A percentile compares a stretch with the other conserved stretches of the same genome.
phyloP scores from a whole-genome alignment of 2,888 invertebrate species.

The Cheilosia impressa region DNA sequence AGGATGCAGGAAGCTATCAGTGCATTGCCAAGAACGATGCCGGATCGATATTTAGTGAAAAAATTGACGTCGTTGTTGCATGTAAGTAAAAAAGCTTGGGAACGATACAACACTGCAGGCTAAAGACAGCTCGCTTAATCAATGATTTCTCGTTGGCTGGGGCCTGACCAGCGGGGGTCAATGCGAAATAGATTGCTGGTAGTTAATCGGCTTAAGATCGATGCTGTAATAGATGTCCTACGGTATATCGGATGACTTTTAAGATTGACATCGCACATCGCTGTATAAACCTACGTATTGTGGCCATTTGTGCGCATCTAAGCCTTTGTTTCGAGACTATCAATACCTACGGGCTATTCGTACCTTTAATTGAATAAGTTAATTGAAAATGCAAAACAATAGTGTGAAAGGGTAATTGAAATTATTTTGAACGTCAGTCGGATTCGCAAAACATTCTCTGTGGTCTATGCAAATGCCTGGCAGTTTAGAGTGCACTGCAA shows the following conservation, averaged over 20 bases:
- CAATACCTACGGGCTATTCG: neutral
- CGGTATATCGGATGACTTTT: too few species aligned
- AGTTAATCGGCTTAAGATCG: neutral
- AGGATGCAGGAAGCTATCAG: constrained; percentile 95
- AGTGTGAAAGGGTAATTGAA: constrained; percentile 3
- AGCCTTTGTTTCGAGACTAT: neutral
- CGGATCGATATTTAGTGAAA: constrained; percentile 96
- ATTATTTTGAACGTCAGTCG: neutral
- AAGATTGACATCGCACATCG: too few species aligned
- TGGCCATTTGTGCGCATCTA: too few species aligned
- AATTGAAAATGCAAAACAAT: neutral
- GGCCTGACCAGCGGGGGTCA: neutral
- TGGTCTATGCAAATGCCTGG: neutral
- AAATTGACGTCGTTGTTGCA: constrained; percentile 94
- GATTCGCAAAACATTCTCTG: neutral
- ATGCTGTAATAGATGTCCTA: neutral
- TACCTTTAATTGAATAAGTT: neutral
- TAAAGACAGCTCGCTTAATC: constrained; percentile 30
- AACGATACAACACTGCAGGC: neutral
- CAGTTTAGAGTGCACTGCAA: constrained; percentile 7
- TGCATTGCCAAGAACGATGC: constrained; percentile 96
- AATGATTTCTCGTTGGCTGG: constrained; percentile 9
- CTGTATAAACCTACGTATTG: too few species aligned
- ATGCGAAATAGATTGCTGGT: constrained; percentile 3
- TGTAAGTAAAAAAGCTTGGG: constrained; percentile 88